Base-by-base conservation (phyloP, 2,113 vertebrate genomes). In the Ancistrus triradiatus region DNA sequence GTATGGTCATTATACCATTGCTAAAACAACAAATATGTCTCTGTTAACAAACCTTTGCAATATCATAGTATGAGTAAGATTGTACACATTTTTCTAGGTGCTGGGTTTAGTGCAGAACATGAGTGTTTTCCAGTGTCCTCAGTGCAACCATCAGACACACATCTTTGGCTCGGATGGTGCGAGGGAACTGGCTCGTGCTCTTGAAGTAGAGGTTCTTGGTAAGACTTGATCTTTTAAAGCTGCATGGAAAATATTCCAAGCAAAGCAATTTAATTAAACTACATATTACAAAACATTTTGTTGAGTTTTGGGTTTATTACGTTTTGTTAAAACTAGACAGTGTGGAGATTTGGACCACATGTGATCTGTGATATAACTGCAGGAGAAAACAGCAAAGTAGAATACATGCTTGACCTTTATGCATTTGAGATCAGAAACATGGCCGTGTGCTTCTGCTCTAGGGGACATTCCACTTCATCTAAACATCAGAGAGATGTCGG, bases 101-200 rank as follows among this genome's bases (percentile, higher is more conserved):
- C 83, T 99, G 51, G 96, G 96, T 10, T 83, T 99, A 78, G 81
- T 99, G 58, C 93, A 98, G 80, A 99, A 99, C 80, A 99, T 99
- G 96, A 99, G 94, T 71, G 90, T 97, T 80, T 99, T 98, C 83
- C 91, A 88, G 19, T 99, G 96, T 79, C 96, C 96, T 35, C 91
- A 92, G 18, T 99, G 96, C 78, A 83, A 88, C 55, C 92, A 97
- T 2, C 86, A 89, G 79, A 98, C 92, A 1, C 91, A 96, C 80
- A 95, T 98, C 77, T 99, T 99, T 33, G 95, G 96, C 69, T 83
- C 86, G 25, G 92, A 94, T 25, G 95, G 96, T 13, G 92, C 90
- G 63, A 88, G 72, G 49, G 79, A 85, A 50, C 80, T 98, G 47
- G 93, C 96, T 4, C 73, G 74, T 66, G 83, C 84, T 2, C 87